Conservation (phyloP, 2,888 invertebrate genomes). For the Drosophila fulvimacula region DNA sequence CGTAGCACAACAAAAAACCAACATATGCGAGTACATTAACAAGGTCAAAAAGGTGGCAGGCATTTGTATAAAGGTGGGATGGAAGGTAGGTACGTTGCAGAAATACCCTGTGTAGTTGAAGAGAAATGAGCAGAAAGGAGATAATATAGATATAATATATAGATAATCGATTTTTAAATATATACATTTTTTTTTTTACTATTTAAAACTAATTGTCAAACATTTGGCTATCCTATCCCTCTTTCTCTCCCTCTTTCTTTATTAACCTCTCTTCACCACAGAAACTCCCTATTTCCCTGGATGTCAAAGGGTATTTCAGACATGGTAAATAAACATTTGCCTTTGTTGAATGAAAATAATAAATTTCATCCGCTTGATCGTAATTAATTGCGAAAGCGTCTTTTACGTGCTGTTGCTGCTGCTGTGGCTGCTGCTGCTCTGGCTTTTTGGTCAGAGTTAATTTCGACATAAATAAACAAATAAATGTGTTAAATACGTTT, state of each 20-base stretch:
- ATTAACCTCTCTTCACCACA: too few relatives aligned
- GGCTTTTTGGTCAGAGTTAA: constrained; percentile 40
- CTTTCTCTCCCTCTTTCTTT: too few relatives aligned
- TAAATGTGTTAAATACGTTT: constrained; percentile 36
- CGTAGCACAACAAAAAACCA: constrained; percentile 14
- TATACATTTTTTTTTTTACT: too few relatives aligned
- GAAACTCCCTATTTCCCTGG: not conserved
- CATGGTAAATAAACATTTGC: not conserved
- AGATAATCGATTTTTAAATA: too few relatives aligned
- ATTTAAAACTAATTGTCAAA: too few relatives aligned
- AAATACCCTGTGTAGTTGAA: not conserved
- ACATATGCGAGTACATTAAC: constrained; percentile 6
- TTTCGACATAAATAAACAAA: constrained; percentile 58
- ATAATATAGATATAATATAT: too few relatives aligned
- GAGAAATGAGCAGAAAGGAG: too few relatives aligned
- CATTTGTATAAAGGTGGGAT: not conserved
- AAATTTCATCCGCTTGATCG: constrained; percentile 38
- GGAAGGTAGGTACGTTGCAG: not conserved
- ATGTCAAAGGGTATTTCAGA: constrained; percentile 4
- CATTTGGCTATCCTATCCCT: too few relatives aligned
- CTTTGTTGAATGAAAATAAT: constrained; percentile 34
- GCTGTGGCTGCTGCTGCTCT: not conserved
- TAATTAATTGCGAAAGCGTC: constrained; percentile 45
- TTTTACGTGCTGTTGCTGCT: not conserved
- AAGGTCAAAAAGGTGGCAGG: constrained; percentile 27